Conservation (phyloP, 2,113 vertebrate species). For the Cyanoderma ruficeps region DNA sequence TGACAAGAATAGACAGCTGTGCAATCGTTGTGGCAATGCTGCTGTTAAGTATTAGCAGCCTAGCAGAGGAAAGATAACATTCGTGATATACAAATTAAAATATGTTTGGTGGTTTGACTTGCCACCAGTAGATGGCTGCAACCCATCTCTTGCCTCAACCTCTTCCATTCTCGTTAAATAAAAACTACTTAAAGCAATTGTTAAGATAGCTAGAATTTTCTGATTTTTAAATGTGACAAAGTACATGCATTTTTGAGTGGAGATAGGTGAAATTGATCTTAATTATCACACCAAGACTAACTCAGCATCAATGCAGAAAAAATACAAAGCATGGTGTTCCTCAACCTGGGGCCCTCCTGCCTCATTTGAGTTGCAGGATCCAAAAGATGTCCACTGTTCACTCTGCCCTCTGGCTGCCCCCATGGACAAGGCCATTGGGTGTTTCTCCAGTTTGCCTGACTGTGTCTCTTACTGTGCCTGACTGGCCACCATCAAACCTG, state of each 20-base stretch:
- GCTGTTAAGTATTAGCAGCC: background rate
- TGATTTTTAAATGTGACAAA: background rate
- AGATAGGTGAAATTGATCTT: background rate
- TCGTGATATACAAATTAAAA: background rate
- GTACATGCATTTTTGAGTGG: rapidly evolving
- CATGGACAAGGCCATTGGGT: rapidly evolving
- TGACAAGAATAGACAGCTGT: background rate
- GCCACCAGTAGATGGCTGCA: background rate
- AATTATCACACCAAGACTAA: background rate
- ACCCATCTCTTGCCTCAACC: background rate
- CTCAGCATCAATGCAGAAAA: background rate
- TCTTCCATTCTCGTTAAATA: background rate
- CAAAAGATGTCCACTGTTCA: rapidly evolving
- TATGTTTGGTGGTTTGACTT: background rate
- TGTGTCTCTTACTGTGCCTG: too few relatives aligned
- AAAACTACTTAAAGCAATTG: background rate
- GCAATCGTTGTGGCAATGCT: background rate
- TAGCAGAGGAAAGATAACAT: background rate
- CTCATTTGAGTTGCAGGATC: rapidly evolving
- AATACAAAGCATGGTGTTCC: rapidly evolving
- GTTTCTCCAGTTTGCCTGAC: background rate
- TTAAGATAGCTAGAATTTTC: background rate
- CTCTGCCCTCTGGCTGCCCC: rapidly evolving
- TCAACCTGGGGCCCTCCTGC: background rate
- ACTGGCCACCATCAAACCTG: background rate